phyloP scores from a whole-genome alignment of 2,113 vertebrate genomes.

The human (Homo sapiens) region GRCh38 chr4:172804501-172805000 shows the following conservation, averaged over 20 bases:
- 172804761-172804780: conserved; percentile 15
- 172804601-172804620: not conserved
- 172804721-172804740: conserved; percentile 5
- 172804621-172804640: too few relatives aligned
- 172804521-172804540: not conserved
- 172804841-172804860: not conserved
- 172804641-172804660: not conserved
- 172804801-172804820: not conserved
- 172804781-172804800: conserved; percentile 24
- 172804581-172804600: not conserved
- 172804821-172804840: not conserved
- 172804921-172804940: not conserved
- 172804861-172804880: not conserved
- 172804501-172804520: not conserved
- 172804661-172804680: not conserved
- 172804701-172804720: not conserved
- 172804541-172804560: too few relatives aligned
- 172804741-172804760: conserved; percentile 22
- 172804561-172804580: not conserved
- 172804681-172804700: not conserved
- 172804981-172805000: not conserved
- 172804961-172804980: not conserved
- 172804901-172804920: not conserved
- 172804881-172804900: not conserved
- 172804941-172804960: not conserved